Evolutionary conservation across 2,888 invertebrate genomes (phyloP), one percentile per base, ranked within the genome.

Genomic region (Anaspis maculata): DNA sequence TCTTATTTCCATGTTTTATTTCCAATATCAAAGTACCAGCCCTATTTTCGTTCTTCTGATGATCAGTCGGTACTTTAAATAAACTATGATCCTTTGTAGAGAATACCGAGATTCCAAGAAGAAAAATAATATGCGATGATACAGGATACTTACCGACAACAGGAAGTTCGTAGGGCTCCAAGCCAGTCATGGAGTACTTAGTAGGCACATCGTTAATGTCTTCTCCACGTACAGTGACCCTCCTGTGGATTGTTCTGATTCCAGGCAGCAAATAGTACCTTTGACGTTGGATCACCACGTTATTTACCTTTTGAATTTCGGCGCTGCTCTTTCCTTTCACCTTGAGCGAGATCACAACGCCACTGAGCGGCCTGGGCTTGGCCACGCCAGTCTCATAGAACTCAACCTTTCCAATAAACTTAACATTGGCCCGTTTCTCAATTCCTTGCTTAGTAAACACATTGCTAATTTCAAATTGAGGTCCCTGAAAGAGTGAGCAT

Each of bases 81-180:
- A n/a, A n/a, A n/a, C n/a, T n/a, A n/a, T n/a, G n/a, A n/a, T n/a
- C n/a, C n/a, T n/a, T n/a, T n/a, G n/a, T n/a, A n/a, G n/a, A n/a
- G n/a, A 19, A 19, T 19, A 19, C 5, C 9, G 19, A 5, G 19
- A 19, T 19, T 9, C 19, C 5, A 9, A 19, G 5, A 6, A 19
- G 19, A 19, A 19, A 5, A 9, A n/a, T n/a, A n/a, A n/a, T n/a
- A n/a, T n/a, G n/a, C n/a, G n/a, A n/a, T n/a, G n/a, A n/a, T n/a
- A n/a, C n/a, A n/a, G n/a, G n/a, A n/a, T n/a, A n/a, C n/a, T 69
- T 66, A 79, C 80, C 80, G 49, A 80, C 75, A 49, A 78, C 79
- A 30, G 80, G 79, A n/a, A 79, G 63, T 61, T 81, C 79, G 54
- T 77, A 76, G 53, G 69, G 70, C 51, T 77, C 74, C 34, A 81